Evolutionary conservation across 1,140 invertebrate genomes (phyloP).

Genomic region (Pseudoatta argentina): DNA sequence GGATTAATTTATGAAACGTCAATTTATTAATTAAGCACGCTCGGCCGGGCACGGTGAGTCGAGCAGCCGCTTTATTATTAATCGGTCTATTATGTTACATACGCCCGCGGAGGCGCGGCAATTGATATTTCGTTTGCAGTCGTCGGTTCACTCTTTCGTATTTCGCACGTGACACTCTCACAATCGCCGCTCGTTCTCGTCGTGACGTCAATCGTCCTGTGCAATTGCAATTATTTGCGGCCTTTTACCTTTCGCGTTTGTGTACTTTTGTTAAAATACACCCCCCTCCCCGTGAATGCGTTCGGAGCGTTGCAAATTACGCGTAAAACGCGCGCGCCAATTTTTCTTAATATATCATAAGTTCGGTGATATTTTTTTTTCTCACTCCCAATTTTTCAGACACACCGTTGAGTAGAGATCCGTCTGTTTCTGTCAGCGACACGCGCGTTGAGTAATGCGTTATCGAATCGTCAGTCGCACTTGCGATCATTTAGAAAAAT

Average conservation of each 20-base stretch:
- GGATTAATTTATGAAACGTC: constrained; percentile 63
- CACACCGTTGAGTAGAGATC: neutral
- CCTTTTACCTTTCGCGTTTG: constrained; percentile 26
- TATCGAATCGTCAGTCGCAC: neutral
- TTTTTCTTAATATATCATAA: neutral
- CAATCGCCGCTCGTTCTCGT: constrained; percentile 23
- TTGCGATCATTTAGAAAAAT: neutral
- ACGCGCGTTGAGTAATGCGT: neutral
- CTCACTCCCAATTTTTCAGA: neutral
- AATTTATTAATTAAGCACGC: constrained; percentile 61
- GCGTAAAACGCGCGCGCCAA: neutral
- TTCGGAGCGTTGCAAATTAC: neutral
- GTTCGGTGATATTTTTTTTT: neutral
- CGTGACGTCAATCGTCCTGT: constrained; percentile 7
- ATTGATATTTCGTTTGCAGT: constrained; percentile 62
- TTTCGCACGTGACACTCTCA: constrained; percentile 47
- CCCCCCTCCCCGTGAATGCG: neutral
- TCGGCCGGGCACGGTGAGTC: constrained; percentile 15
- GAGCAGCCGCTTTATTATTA: constrained; percentile 53
- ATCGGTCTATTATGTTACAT: constrained; percentile 51
- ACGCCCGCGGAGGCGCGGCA: constrained; percentile 15
- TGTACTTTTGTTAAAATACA: neutral
- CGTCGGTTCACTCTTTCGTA: constrained; percentile 7
- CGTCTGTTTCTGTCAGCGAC: neutral
- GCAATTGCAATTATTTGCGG: constrained; percentile 48